Conservation (phyloP, 2,888 invertebrate genomes). For the Busseola fusca region DNA sequence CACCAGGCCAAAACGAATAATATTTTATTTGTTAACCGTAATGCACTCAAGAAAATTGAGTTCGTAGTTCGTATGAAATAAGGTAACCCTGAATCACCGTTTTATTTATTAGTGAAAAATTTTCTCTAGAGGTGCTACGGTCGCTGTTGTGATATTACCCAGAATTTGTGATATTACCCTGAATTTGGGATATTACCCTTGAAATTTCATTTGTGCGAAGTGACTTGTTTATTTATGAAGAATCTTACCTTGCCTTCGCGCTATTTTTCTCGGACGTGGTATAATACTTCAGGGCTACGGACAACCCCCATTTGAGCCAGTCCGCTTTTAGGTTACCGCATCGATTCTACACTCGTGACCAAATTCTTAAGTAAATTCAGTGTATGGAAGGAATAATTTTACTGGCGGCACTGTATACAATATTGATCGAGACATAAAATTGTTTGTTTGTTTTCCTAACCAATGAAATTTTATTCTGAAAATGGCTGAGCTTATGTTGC, state of each 20-base stretch:
- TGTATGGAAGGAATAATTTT: slow-evolving; percentile 20
- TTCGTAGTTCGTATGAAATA: slow-evolving; percentile 67
- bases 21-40: slow-evolving; percentile 73
- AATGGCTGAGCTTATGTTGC: neutral
- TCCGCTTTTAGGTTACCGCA: slow-evolving; percentile 20
- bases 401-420: neutral
- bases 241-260: slow-evolving; percentile 33
- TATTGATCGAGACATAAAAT: neutral
- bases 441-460: slow-evolving; percentile 6
- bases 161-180: slow-evolving; percentile 37
- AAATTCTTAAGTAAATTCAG: slow-evolving; percentile 34
- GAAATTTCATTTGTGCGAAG: slow-evolving; percentile 57
- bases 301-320: slow-evolving; percentile 10
- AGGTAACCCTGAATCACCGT: slow-evolving; percentile 63
- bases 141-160: slow-evolving; percentile 42
- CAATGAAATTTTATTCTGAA: neutral
- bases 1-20: slow-evolving; percentile 59
- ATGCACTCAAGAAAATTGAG: slow-evolving; percentile 81
- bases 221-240: slow-evolving; percentile 54
- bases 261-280: slow-evolving; percentile 40
- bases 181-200: slow-evolving; percentile 23
- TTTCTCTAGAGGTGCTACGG: slow-evolving; percentile 22
- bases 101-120: slow-evolving; percentile 58
- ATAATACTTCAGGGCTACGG: slow-evolving; percentile 3
- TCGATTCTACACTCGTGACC: slow-evolving; percentile 41